Base-by-base conservation (phyloP, 1,140 invertebrate species). In the Ceratosolen fusciceps region DNA sequence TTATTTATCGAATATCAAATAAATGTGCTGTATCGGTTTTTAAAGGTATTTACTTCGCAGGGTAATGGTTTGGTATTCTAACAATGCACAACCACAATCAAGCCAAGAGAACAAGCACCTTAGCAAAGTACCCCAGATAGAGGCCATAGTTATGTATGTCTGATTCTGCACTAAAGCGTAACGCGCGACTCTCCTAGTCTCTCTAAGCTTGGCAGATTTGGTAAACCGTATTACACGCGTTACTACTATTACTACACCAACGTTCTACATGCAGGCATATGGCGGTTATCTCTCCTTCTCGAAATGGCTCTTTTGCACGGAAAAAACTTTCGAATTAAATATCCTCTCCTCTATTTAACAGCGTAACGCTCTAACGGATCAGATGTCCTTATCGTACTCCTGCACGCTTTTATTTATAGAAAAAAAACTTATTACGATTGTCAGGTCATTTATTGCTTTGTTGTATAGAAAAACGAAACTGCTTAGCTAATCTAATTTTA, bases 31-130 rank as follows among this genome's bases (percentile, higher is more conserved):
- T n/a, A n/a, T n/a, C n/a, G n/a, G n/a, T n/a, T n/a, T n/a, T n/a
- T n/a, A n/a, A n/a, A n/a, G n/a, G n/a, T n/a, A 76, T 56, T 34
- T 77, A 77, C 68, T 70, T n/a, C 74, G 52, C n/a, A 58, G 49
- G 34, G 58, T 77, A 77, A 77, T 77, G 49, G 65, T 34, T 77
- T 77, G n/a, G 52, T 65, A 77, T 34, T 68, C 21, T 49, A n/a
- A 70, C 65, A 70, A 56, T 7, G 39, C 12, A 43, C 39, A 77
- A 58, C 65, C 65, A 77, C 5, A 43, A 12, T 43, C 5, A 67
- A 16, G 39, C 12, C 5, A 67, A 16, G 34, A 56, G 52, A 77
- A 77, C 65, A 70, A 77, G 65, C 68, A 70, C 75, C 75, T 77
- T 29, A 58, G n/a, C 58, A 77, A 77, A 70, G 65, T 34, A 43